Evolutionary conservation across 2,113 vertebrate genomes (phyloP).

Genomic region (Plecotus auritus): DNA sequence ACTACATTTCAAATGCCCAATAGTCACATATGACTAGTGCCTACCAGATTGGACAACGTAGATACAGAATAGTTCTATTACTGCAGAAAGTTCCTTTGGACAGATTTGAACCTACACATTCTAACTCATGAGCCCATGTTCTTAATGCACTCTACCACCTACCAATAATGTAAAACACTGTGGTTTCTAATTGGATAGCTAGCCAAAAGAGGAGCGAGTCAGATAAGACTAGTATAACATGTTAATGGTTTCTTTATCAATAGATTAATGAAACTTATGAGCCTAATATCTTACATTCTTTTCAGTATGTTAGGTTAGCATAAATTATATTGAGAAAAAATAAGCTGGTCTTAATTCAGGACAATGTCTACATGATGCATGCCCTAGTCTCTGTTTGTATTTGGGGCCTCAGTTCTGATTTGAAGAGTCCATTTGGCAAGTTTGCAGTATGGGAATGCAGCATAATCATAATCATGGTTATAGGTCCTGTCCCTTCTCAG

Average conservation of each 20-base stretch:
- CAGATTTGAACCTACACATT: neutral
- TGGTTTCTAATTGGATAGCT: neutral
- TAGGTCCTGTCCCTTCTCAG: neutral
- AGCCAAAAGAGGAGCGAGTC: neutral
- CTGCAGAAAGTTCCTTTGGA: neutral
- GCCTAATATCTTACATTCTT: neutral
- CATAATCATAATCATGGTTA: neutral
- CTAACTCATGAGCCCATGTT: neutral
- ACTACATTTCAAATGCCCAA: neutral
- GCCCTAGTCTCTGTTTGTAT: neutral
- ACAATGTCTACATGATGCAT: neutral
- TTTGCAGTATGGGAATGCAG: neutral
- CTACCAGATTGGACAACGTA: neutral
- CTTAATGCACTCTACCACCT: neutral
- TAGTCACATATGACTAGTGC: neutral
- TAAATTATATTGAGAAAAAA: neutral
- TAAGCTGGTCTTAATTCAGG: neutral
- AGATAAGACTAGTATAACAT: neutral
- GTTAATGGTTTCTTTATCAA: neutral
- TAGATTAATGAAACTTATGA: neutral
- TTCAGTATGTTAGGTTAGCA: neutral
- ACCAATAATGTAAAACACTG: neutral
- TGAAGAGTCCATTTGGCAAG: slow-evolving; percentile 25
- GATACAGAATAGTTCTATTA: neutral
- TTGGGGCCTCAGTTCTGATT: neutral